Percentiles rank a stretch among this genome's conserved stretches.
Evolutionary conservation across 2,113 vertebrate genomes (phyloP).

Genomic region (Pleuronectes platessa): DNA sequence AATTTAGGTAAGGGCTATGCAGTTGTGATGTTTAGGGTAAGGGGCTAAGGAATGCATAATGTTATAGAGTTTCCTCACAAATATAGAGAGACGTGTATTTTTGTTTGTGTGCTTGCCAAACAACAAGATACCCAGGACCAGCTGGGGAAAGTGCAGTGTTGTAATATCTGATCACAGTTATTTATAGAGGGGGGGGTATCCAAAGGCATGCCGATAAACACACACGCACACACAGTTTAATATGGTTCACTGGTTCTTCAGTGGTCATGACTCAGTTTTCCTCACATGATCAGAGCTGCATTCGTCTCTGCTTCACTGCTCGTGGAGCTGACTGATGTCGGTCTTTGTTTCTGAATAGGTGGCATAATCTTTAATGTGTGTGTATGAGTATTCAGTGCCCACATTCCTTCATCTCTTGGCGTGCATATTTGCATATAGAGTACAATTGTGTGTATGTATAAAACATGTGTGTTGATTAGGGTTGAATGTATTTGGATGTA

Average conservation of each 20-base stretch:
- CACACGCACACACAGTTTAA: constrained; percentile 1
- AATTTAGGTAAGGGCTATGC: no score
- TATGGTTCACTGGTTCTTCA: constrained; percentile 10
- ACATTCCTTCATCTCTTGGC: not conserved
- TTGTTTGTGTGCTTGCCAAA: not conserved
- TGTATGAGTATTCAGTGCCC: not conserved
- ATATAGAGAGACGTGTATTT: no score
- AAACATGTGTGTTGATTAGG: not conserved
- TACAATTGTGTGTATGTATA: not conserved
- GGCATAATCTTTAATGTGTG: not conserved
- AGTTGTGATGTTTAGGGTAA: no score
- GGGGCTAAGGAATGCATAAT: no score
- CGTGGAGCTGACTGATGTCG: constrained; percentile 16
- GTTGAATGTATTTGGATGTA: no score
- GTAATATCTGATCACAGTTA: constrained; percentile 73
- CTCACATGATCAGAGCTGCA: not conserved
- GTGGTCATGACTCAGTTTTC: constrained; percentile 30
- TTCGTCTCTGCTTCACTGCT: not conserved
- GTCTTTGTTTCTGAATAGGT: constrained; percentile 32
- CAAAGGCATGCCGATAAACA: constrained; percentile 34
- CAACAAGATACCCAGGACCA: constrained; percentile 38
- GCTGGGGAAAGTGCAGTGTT: constrained; percentile 71
- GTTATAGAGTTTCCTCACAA: no score
- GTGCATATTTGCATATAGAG: no score
- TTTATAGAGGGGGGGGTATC: constrained; percentile 60